A percentile compares a stretch with the other conserved stretches of the same genome.
These are phyloP conservation scores for Prochilodus magdalenae DNA, from an alignment of 2,113 vertebrate genomes.

Conservation along the genomic window DNA sequence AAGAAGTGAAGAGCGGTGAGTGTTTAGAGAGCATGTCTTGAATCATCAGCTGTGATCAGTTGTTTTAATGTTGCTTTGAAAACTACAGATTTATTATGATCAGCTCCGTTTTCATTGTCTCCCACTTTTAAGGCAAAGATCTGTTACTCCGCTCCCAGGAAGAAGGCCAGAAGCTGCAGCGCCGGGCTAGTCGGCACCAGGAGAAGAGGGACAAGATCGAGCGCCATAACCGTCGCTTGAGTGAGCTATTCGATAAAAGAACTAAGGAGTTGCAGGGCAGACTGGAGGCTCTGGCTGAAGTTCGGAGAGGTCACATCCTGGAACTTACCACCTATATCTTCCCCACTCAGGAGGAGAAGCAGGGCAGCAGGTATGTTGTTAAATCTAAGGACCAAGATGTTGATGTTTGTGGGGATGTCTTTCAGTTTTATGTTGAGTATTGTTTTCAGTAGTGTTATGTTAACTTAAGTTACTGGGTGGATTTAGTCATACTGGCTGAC, in stretches of 20 bases:
- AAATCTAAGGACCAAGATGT: not conserved
- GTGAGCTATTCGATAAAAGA: conserved; percentile 87
- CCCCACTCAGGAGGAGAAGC: conserved; percentile 90
- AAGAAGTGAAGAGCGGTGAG: conserved; percentile 90
- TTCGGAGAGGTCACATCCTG: conserved; percentile 83
- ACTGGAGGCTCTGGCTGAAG: conserved; percentile 80
- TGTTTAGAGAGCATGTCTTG: conserved; percentile 77
- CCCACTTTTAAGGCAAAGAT: conserved; percentile 78
- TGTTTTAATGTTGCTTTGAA: not conserved
- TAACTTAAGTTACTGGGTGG: not conserved
- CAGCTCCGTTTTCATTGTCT: not conserved
- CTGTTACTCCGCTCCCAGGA: conserved; percentile 87
- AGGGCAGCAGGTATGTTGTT: conserved; percentile 82
- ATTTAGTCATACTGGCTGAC: not conserved
- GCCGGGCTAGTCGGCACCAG: conserved; percentile 88
- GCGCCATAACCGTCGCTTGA: conserved; percentile 86
- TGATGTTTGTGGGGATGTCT: not conserved
- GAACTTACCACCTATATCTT: conserved; percentile 94
- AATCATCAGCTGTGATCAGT: not conserved
- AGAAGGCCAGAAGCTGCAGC: conserved; percentile 88
- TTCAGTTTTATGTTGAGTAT: no score
- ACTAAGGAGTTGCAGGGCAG: conserved; percentile 79
- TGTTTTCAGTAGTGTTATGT: no score
- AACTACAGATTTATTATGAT: not conserved
- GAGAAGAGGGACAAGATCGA: conserved; percentile 97